These are phyloP conservation scores for Myzus persicae DNA, from an alignment of 1,140 invertebrate genomes.

Conservation along the genomic window DNA sequence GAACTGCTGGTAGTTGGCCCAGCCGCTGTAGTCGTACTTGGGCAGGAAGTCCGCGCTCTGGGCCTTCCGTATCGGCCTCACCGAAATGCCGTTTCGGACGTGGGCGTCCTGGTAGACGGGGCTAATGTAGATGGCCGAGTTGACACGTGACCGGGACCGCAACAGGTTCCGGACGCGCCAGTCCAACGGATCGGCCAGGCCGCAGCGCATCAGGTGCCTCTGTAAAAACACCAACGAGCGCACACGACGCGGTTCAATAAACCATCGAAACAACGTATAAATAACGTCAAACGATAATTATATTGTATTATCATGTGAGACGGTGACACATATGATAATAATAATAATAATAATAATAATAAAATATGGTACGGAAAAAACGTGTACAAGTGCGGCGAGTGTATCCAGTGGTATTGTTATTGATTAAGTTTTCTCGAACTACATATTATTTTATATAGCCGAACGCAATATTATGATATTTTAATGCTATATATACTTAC, in stretches of 20 bases:
- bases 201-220: constrained; percentile 60
- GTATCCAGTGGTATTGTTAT: neutral
- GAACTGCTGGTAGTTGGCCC: constrained; percentile 46
- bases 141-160: constrained; percentile 61
- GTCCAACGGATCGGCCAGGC: constrained; percentile 59
- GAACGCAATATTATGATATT: no score
- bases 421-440: neutral
- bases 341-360: neutral
- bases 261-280: neutral
- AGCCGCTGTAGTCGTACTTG: constrained; percentile 57
- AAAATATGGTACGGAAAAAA: neutral
- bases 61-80: constrained; percentile 55
- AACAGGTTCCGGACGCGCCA: constrained; percentile 56
- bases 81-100: constrained; percentile 51
- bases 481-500: neutral
- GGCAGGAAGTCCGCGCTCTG: constrained; percentile 60
- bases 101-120: constrained; percentile 58
- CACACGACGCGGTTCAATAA: neutral
- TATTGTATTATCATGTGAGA: neutral
- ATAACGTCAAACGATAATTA: neutral
- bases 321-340: no score
- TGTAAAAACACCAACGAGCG: constrained; percentile 23
- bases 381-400: neutral
- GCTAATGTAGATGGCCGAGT: constrained; percentile 63
- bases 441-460: neutral